Percentiles rank a stretch among this genome's conserved stretches.
These are phyloP conservation scores for Thalassoma bifasciatum DNA, from an alignment of 2,113 vertebrate genomes.

Conservation along the genomic window DNA sequence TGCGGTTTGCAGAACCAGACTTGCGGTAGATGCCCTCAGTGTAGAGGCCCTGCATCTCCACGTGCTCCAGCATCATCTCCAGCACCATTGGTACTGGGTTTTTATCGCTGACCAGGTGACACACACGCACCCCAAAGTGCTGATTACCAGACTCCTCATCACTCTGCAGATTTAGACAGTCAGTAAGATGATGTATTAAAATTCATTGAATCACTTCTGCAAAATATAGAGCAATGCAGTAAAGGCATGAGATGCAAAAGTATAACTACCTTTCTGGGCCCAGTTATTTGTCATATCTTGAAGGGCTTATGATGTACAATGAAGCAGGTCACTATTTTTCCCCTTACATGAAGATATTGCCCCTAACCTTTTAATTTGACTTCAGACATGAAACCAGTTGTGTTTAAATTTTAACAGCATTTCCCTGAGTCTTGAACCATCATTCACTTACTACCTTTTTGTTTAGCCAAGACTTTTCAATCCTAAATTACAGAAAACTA, in stretches of 20 bases:
- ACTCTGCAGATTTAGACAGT: slow-evolving; percentile 60
- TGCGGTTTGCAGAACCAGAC: slow-evolving; percentile 94
- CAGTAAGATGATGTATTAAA: neutral
- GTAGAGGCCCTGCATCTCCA: slow-evolving; percentile 97
- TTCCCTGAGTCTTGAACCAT: no score
- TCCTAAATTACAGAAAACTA: neutral
- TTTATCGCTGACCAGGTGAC: slow-evolving; percentile 87
- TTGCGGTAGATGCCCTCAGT: slow-evolving; percentile 98
- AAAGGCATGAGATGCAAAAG: no score
- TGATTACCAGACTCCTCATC: slow-evolving; percentile 84
- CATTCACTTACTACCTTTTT: no score
- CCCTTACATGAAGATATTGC: no score
- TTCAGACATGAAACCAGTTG: no score
- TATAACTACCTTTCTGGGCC: no score
- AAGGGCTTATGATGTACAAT: no score
- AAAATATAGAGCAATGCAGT: no score
- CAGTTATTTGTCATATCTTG: no score
- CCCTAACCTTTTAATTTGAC: no score
- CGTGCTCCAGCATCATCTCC: slow-evolving; percentile 94
- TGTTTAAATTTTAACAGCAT: no score
- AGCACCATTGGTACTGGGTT: slow-evolving; percentile 91
- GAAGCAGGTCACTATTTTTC: no score
- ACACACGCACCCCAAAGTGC: slow-evolving; percentile 91
- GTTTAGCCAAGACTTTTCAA: neutral
- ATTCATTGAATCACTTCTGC: neutral